Base-by-base conservation (phyloP, 30 jellyfish, hydroid and myxozoan genomes). In the Cassiopea xamachana region DNA sequence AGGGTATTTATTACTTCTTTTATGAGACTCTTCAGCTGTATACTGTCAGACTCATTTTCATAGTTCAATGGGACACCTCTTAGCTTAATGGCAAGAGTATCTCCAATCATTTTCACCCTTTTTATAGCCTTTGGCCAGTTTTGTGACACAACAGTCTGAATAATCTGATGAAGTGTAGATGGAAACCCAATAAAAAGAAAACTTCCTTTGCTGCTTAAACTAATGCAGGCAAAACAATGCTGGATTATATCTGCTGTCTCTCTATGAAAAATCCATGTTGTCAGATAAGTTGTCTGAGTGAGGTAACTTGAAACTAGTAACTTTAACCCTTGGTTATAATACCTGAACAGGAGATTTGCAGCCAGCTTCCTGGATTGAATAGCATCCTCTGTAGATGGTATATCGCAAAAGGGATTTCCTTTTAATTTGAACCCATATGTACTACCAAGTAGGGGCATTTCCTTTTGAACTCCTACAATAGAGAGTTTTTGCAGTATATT, bases 1-100 rank as follows among this genome's bases (percentile, higher is more conserved):
- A 88, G 82, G 47, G 83, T 75, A 79, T 88, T 88, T 27, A 88
- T 80, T 86, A 88, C 49, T 27, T 72, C 81, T 68, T 58, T 88
- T 59, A 88, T 88, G 39, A 88, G 83, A 27, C 73, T 79, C 44
- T 71, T 88, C 8, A 91, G 39, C 81, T 88, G 87, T 7, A 87
- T 69, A 72, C 62, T 80, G 19, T 88, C 75, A 27, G 87, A 19
- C 9, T 69, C 85, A 73, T 87, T 81, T 18, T 44, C 46, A 45
- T 84, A 70, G 60, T 39, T 15, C 98, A 97, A 93, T 1, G 98
- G 98, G 78, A 68, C 45, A 1, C 98, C 98, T 12, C 60, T 44
- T 73, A 93, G 74, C 80, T 87, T 87, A 4, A 92, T 48, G 39
- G 70, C 91, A 18, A 87, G 50, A 16, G 77, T 9, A 60, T 77